Evolutionary conservation across 2,113 vertebrate genomes (phyloP).

Genomic region (Tonatia bakeri): DNA sequence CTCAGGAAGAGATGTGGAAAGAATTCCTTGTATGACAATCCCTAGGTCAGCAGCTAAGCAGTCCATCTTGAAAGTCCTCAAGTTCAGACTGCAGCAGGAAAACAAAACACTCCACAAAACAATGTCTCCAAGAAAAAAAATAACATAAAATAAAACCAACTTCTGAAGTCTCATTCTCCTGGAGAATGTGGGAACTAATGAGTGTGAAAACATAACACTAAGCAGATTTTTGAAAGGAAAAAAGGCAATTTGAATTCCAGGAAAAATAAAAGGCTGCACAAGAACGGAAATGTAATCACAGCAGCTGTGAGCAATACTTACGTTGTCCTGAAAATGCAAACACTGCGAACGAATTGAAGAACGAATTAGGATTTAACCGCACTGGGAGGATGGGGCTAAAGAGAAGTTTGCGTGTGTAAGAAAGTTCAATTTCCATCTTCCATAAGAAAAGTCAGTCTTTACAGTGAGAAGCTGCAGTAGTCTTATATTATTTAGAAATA

Average conservation of each 20-base stretch:
- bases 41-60: background rate
- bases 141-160: background rate
- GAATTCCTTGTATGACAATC: background rate
- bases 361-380: background rate
- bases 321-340: background rate
- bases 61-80: background rate
- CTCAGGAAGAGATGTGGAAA: background rate
- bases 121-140: background rate
- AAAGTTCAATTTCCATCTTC: background rate
- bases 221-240: background rate
- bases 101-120: slow-evolving; percentile 21
- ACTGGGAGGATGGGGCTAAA: background rate
- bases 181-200: background rate
- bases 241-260: slow-evolving; percentile 10
- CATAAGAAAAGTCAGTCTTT: background rate
- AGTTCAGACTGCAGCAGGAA: background rate
- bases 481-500: background rate
- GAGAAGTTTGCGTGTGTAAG: background rate
- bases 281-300: background rate
- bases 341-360: background rate
- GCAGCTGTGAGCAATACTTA: background rate
- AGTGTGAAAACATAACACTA: background rate
- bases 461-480: background rate
- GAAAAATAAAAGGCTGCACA: background rate
- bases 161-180: background rate